Conservation (phyloP, 2,888 invertebrate species). For the Phaedon cochleariae region DNA sequence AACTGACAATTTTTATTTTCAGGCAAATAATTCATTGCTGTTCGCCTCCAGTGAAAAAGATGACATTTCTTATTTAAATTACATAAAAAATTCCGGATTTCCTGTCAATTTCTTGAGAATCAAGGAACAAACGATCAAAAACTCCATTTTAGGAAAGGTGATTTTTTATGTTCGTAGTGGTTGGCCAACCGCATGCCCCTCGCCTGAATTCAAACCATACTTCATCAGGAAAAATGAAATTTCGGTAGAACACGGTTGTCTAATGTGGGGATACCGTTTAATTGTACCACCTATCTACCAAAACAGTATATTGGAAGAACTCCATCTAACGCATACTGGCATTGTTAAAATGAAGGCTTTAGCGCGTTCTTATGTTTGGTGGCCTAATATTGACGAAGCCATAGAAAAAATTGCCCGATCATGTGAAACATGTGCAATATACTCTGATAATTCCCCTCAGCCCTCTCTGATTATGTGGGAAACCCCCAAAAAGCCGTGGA, state of each 20-base stretch:
- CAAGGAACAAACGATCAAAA: not conserved
- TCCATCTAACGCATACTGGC: too few species aligned
- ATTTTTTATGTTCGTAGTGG: too few species aligned
- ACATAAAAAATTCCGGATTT: not conserved
- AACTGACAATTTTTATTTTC: not conserved
- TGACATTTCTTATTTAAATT: not conserved
- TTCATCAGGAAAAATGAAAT: not conserved
- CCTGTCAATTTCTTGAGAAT: too few species aligned
- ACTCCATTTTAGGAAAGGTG: not conserved
- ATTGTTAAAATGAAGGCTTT: slow-evolving; percentile 3
- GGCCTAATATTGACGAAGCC: not conserved
- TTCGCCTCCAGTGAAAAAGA: not conserved
- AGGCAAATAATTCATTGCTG: not conserved
- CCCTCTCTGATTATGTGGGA: too few species aligned
- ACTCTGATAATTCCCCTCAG: too few species aligned
- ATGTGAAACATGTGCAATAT: too few species aligned
- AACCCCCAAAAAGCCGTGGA: too few species aligned
- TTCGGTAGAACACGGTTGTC: not conserved
- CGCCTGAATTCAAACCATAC: not conserved
- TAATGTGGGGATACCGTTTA: not conserved
- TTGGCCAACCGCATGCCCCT: not conserved
- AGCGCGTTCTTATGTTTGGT: slow-evolving; percentile 10
- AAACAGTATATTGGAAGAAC: not conserved
- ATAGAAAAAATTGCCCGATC: not conserved
- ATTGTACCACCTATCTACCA: not conserved